Evolutionary conservation across 2,888 invertebrate genomes (phyloP).

Genomic region (Hemithea aestivaria): DNA sequence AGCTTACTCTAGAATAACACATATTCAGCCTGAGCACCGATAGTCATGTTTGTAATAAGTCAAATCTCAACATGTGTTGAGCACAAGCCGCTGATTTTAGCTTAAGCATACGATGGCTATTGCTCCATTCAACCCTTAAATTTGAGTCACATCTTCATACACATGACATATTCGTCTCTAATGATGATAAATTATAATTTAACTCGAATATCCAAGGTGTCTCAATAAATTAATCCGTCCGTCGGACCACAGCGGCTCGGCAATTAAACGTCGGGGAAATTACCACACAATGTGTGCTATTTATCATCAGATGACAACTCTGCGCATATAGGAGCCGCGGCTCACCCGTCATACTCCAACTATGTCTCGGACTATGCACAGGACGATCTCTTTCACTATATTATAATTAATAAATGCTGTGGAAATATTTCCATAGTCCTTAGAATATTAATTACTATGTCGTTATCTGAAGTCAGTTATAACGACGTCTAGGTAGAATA

Average conservation of each 20-base stretch:
- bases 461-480: too few species aligned
- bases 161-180: constrained; percentile 50
- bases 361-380: constrained; percentile 33
- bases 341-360: constrained; percentile 57
- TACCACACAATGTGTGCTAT: constrained; percentile 75
- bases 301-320: constrained; percentile 68
- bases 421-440: too few species aligned
- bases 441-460: too few species aligned
- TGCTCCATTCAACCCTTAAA: constrained; percentile 22
- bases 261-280: constrained; percentile 71
- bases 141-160: constrained; percentile 29
- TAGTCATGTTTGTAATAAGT: too few species aligned
- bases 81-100: too few species aligned
- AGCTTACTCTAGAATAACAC: too few species aligned
- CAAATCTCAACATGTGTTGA: too few species aligned
- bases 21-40: too few species aligned
- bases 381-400: constrained; percentile 26
- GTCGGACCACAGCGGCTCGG: constrained; percentile 66
- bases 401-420: too few species aligned
- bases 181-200: constrained; percentile 66
- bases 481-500: too few species aligned
- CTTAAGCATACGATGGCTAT: too few species aligned
- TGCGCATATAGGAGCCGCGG: constrained; percentile 41
- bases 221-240: constrained; percentile 71
- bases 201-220: constrained; percentile 63